Base-by-base conservation (phyloP, 1,140 invertebrate species). In the Spodoptera frugiperda region DNA sequence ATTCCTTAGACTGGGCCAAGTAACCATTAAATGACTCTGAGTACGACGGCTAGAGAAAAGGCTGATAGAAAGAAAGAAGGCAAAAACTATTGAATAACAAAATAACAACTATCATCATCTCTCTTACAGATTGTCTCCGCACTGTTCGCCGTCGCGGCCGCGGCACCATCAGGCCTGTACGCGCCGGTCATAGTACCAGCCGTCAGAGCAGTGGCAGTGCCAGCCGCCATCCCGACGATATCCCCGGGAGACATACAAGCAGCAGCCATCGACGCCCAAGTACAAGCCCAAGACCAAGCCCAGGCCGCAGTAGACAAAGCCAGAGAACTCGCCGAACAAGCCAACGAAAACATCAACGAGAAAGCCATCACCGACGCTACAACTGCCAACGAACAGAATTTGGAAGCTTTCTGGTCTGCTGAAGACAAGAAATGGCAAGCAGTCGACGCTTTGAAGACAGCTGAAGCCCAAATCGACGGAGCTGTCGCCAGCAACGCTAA, bases 341-440 rank as follows among this genome's bases (percentile, higher is more conserved):
- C 85, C 1, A 67, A 79, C 0, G 86, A 89, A 61, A 83, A 87
- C 15, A 78, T 84, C 25, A 86, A 89, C 51, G 85, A 89, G 15
- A 88, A 87, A 51, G 73, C 82, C 0, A 57, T 81, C 3, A 84
- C 87, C 67, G 83, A 82, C 6, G 83, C 82, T 10, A 83, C 88
- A 25, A 53, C 79, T 44, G 83, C 25, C 1, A 87, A 89, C 39
- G 90, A 89, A 21, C 87, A 83, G 33, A 78, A 67, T 8, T 76
- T 80, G 3, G 82, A 87, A 39, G 78, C 75, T 5, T 84, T 85
- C 78, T 89, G 87, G 88, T 77, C 84, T 15, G 80, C 78, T 1
- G 84, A 91, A 25, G 89, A 91, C 21, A 87, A 86, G 79, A 87
- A 90, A 82, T 90, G 85, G 87, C 89, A 90, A 65, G 85, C 85